Evolutionary conservation across 2,113 vertebrate genomes (phyloP), one percentile per base, ranked within the genome.

Genomic region (Casuarius casuarius): DNA sequence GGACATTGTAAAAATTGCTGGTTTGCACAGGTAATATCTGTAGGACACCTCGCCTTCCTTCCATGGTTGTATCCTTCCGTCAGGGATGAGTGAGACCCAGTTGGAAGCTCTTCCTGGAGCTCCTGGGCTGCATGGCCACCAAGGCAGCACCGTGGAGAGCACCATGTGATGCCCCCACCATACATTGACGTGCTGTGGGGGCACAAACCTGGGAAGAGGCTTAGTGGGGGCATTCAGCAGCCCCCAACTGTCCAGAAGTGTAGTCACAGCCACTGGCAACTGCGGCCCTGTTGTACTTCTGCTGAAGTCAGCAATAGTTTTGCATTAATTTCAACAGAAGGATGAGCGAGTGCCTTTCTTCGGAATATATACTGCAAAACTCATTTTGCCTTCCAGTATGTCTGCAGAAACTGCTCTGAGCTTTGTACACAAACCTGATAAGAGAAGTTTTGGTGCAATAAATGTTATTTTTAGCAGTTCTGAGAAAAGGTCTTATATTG

Each of bases 201-300:
- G 42, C 66, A 0, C 62, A 71, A 82, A 46, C 23, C 48, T 19
- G 1, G 52, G 22, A 5, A 5, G 38, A 23, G 51, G 19, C 15
- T 1, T 4, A 0, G 0, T 19, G 56, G 40, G 26, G 38, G 28
- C 6, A 0, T 0, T 54, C 7, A 19, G 35, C 44, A 44, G 49
- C 3, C 40, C 11, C 28, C 5, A 35, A 56, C 28, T 56, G 40
- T 26, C 66, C 49, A 7, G 40, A 5, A 1, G 54, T 3, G 15
- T 14, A 22, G 65, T 0, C 49, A 9, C 31, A 51, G 56, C 49
- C 74, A 4, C 52, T 4, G 12, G 6, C 8, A 22, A 4, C 1
- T 0, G 68, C 44, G 22, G 26, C 58, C 10, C 58, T 59, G 28
- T 2, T 12, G 14, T 5, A 0, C 8, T 42, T 19, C 19, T 78